Base-by-base conservation (phyloP, 1,140 invertebrate genomes). In the Bilobella aurantiaca region DNA sequence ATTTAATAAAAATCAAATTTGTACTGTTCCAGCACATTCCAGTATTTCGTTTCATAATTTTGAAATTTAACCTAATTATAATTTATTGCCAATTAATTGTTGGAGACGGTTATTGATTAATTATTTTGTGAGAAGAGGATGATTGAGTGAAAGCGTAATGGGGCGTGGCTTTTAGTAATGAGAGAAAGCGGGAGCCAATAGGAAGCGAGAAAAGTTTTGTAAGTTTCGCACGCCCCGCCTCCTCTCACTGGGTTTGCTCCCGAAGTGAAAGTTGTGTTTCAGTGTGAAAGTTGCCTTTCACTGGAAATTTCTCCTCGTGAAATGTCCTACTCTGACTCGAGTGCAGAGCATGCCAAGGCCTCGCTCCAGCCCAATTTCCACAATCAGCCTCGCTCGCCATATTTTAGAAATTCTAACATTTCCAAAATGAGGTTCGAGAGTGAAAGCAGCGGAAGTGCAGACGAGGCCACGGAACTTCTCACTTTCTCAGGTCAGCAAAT, bases 361-460 rank as follows among this genome's bases (percentile, higher is more conserved):
- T 8, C 8, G 37, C 8, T 12, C 37, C n/a, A n/a, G n/a, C n/a
- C n/a, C n/a, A n/a, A n/a, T n/a, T n/a, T n/a, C n/a, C n/a, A n/a
- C n/a, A n/a, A n/a, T n/a, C n/a, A n/a, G n/a, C n/a, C n/a, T n/a
- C n/a, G n/a, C n/a, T n/a, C n/a, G n/a, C n/a, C n/a, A n/a, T n/a
- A n/a, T n/a, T n/a, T n/a, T n/a, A n/a, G 37, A 42, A n/a, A 42
- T 8, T 42, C n/a, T n/a, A 42, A 42, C 8, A 42, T 42, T 12
- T 42, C n/a, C n/a, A 42, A 42, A 42, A 12, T n/a, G 37, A n/a
- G 37, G 37, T 42, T 42, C n/a, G 37, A 42, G 37, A 72, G 67
- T 63, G 70, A 72, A 25, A 71, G 69, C 31, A 65, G 66, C 56
- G 60, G 46, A 47, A 71, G 70, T 71, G 67, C 67, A 1, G 70